Evolutionary conservation across 2,888 invertebrate genomes (phyloP).

Genomic region (Cosmopolites sordidus): DNA sequence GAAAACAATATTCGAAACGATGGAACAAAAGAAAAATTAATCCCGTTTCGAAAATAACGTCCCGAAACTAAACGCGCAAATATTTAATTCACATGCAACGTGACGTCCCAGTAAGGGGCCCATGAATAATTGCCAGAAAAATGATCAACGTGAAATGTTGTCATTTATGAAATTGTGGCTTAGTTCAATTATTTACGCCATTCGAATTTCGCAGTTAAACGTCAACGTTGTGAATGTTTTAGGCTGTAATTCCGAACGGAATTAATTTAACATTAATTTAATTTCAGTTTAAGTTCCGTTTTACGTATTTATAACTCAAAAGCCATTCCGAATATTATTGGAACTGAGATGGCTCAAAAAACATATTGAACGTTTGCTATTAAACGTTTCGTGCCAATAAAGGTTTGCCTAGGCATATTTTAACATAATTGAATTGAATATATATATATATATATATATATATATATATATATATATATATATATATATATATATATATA

Average conservation of each 20-base stretch:
- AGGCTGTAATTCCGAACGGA: slow-evolving; percentile 31
- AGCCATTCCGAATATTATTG: background rate
- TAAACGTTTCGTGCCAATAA: too few species aligned
- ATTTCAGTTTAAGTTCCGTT: slow-evolving; percentile 26
- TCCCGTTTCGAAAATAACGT: slow-evolving; percentile 22
- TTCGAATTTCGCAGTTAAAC: slow-evolving; percentile 35
- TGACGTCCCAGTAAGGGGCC: background rate
- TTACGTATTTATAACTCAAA: background rate
- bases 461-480: too few species aligned
- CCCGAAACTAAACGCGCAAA: slow-evolving; percentile 11
- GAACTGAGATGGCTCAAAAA: background rate
- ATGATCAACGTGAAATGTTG: slow-evolving; percentile 18
- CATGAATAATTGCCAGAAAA: slow-evolving; percentile 1
- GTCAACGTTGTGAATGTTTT: slow-evolving; percentile 34
- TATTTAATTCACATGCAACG: background rate
- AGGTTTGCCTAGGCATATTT: too few species aligned
- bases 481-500: too few species aligned
- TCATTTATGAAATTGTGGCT: slow-evolving; percentile 39
- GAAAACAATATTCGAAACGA: background rate
- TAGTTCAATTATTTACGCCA: slow-evolving; percentile 35
- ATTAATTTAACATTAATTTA: slow-evolving; percentile 35
- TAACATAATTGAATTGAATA: too few species aligned
- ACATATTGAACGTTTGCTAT: background rate
- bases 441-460: too few species aligned
- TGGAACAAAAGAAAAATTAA: slow-evolving; percentile 23